Evolutionary conservation across 1,140 invertebrate species (phyloP).

Genomic region (Rhopalosiphum padi): DNA sequence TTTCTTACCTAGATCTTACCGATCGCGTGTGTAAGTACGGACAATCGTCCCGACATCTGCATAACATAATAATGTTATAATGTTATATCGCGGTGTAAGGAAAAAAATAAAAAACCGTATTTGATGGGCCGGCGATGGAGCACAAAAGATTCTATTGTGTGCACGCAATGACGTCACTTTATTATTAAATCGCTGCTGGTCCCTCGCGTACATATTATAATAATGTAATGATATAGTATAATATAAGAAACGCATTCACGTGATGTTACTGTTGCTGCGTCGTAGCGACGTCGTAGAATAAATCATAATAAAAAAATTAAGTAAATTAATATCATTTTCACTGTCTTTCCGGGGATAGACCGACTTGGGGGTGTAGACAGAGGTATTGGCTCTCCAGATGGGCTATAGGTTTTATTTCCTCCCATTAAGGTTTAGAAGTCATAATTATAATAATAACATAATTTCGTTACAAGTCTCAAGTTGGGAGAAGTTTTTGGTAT

Average conservation of each 20-base stretch:
- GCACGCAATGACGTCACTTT: constrained; percentile 47
- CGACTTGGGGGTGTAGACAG: neutral
- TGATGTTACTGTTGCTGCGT: neutral
- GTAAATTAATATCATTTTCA: neutral
- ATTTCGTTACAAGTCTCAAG: neutral
- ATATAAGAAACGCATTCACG: constrained; percentile 25
- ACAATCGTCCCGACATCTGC: constrained; percentile 45
- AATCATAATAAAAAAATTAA: neutral
- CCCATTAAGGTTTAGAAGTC: neutral
- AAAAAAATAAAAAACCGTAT: neutral
- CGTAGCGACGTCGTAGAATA: constrained; percentile 11
- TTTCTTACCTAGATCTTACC: neutral
- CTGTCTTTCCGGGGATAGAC: neutral
- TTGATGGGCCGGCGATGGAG: neutral
- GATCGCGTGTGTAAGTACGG: neutral
- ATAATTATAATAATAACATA: neutral
- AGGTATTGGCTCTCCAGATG: neutral
- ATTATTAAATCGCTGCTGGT: constrained; percentile 55
- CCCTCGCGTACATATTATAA: neutral
- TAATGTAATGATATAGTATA: constrained; percentile 7
- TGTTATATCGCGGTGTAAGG: neutral
- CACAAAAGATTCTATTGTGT: constrained; percentile 52
- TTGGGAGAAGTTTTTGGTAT: neutral
- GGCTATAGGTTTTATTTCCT: neutral
- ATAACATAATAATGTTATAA: constrained; percentile 20